Base-by-base conservation (phyloP, 2,888 invertebrate genomes). In the Drosophila leonis region DNA sequence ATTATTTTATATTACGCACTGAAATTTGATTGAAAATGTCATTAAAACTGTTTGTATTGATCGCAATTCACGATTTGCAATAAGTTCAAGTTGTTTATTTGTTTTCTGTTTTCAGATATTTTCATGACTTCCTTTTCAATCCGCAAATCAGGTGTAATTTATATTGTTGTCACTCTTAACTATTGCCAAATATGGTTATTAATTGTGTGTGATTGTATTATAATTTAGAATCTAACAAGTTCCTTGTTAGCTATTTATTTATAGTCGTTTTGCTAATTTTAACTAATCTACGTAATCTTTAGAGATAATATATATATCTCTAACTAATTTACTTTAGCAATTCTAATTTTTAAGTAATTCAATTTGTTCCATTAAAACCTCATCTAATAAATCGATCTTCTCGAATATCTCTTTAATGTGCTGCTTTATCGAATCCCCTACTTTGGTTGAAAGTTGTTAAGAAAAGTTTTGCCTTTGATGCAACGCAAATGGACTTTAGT, bases 71-170 rank as follows among this genome's bases (percentile, higher is more conserved):
- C 46, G 56, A 63, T 27, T 51, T 41, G 27, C 54, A 63, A 56
- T 44, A 42, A 56, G n/a, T 24, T 44, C 57, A 27, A 51, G 20
- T 60, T 68, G 35, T 27, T 60, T 18, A 10, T 27, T 20, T 4
- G 31, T 13, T 51, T 59, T 31, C 35, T 46, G n/a, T 44, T 54
- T 37, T 18, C 13, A 42, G 18, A 20, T 13, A 18, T 15, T 57
- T 78, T 59, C 46, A 59, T 37, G 64, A 78, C 71, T 76, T 76
- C 69, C 79, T 78, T 60, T 72, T 52, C 44, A 27, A 13, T 51
- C 35, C 49, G 42, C 73, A 48, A 61, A 68, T 74, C 69, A 69
- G 37, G 12, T 42, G 46, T 37, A 37, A 68, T 73, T 78, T 61
- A 57, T 67, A 54, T 60, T 48, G 46, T 75, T 65, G 69, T 29